Percentiles rank a stretch among this genome's conserved stretches.
These are phyloP conservation scores for Amazonetta brasiliensis DNA, from an alignment of 2,797 vertebrate genomes.

Conservation along the genomic window DNA sequence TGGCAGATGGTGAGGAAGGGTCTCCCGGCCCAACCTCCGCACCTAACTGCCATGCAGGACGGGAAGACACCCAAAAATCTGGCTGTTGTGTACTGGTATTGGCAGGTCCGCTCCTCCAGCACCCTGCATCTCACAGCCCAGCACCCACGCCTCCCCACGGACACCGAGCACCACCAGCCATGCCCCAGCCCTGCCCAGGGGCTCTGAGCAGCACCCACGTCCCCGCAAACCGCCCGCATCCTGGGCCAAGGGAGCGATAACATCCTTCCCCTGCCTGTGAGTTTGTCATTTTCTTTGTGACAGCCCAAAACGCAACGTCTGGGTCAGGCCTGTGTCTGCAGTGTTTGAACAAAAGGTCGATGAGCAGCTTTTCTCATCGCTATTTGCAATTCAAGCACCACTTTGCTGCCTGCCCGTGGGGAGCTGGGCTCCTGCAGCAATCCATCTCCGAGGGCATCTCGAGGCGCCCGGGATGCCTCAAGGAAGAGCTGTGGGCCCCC, in stretches of 20 bases:
- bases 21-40: not conserved
- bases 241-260: not conserved
- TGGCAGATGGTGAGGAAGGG: not conserved
- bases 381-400: slow-evolving; percentile 58
- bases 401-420: not conserved
- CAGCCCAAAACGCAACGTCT: not conserved
- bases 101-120: not conserved
- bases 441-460: slow-evolving; percentile 20
- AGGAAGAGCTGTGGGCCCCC: not conserved
- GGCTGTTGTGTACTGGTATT: rapidly evolving
- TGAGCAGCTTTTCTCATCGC: slow-evolving; percentile 35
- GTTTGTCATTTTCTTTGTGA: slow-evolving; percentile 53
- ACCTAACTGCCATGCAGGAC: rapidly evolving
- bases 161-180: not conserved
- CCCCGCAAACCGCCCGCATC: not conserved
- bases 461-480: not conserved
- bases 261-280: slow-evolving; percentile 30
- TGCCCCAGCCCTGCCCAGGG: not conserved
- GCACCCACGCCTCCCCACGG: not conserved
- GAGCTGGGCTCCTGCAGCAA: not conserved
- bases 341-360: slow-evolving; percentile 55
- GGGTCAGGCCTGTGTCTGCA: slow-evolving; percentile 59
- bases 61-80: not conserved
- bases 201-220: slow-evolving; percentile 5
- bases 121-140: not conserved